Percentiles rank a stretch among this genome's conserved stretches.
Evolutionary conservation across 2,113 vertebrate genomes (phyloP).

Genomic region (Rhinichthys klamathensis): DNA sequence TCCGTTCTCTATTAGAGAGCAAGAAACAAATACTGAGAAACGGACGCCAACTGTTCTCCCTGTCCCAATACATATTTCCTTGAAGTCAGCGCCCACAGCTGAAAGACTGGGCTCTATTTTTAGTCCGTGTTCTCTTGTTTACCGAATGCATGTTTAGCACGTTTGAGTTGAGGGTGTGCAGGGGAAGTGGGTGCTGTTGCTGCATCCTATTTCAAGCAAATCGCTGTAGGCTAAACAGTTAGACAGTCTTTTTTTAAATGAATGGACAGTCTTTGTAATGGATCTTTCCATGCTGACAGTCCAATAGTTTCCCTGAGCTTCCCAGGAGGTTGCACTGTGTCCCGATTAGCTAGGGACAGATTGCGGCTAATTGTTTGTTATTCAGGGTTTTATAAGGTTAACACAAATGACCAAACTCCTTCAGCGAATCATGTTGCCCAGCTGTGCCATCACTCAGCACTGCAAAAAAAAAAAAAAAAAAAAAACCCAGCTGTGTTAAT

Average conservation of each 20-base stretch:
- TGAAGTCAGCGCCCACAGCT: background rate
- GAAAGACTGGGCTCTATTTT: constrained; percentile 16
- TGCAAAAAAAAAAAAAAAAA: background rate
- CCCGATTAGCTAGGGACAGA: background rate
- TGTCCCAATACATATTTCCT: background rate
- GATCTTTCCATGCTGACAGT: constrained; percentile 25
- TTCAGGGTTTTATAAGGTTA: background rate
- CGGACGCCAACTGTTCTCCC: background rate
- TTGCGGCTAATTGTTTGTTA: constrained; percentile 17
- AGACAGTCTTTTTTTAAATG: constrained; percentile 7
- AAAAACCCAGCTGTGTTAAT: background rate
- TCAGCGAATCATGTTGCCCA: background rate
- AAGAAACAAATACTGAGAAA: background rate
- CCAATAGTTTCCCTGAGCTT: constrained; percentile 15
- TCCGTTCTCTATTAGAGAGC: background rate
- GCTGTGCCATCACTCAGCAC: background rate
- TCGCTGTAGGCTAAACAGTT: constrained; percentile 12
- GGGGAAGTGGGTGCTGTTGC: constrained; percentile 15
- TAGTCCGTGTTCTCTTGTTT: constrained; percentile 29
- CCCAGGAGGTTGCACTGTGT: background rate
- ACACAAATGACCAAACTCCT: background rate
- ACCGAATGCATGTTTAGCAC: constrained; percentile 4
- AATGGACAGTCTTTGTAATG: constrained; percentile 15
- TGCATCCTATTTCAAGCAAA: background rate
- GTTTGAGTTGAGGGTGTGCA: background rate